Conservation (phyloP, 2,113 vertebrate genomes). For the Ameiurus melas region DNA sequence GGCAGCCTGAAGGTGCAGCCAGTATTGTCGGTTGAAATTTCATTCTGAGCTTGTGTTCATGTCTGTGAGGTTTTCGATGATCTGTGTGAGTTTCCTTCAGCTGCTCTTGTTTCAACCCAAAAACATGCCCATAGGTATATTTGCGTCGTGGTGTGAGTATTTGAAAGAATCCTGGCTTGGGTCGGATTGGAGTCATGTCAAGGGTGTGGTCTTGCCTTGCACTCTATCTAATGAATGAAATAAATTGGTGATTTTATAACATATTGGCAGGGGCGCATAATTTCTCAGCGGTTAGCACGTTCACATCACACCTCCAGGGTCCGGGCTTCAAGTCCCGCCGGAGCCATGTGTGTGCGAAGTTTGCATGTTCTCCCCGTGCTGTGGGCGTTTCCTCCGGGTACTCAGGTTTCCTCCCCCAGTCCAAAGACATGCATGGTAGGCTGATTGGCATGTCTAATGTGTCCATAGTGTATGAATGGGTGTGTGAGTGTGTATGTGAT, state of each 20-base stretch:
- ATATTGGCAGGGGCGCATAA: too few species aligned
- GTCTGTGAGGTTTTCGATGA: neutral
- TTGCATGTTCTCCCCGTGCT: too few species aligned
- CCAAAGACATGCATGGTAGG: too few species aligned
- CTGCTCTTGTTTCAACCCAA: neutral
- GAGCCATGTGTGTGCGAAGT: too few species aligned
- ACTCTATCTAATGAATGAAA: neutral
- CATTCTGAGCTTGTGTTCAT: neutral
- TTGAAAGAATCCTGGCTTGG: neutral
- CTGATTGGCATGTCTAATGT: too few species aligned
- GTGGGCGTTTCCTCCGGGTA: too few species aligned
- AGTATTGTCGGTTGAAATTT: neutral
- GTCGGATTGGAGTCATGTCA: neutral
- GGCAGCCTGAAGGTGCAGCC: neutral
- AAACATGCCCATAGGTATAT: neutral
- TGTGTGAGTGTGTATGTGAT: too few species aligned
- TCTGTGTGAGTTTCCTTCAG: neutral
- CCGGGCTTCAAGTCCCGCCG: too few species aligned
- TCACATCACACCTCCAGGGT: too few species aligned
- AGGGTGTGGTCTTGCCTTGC: neutral
- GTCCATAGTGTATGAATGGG: too few species aligned
- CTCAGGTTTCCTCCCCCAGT: too few species aligned
- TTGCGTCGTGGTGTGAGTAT: neutral
- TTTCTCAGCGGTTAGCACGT: too few species aligned
- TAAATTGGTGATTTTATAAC: neutral